Evolutionary conservation across 2,888 invertebrate species (phyloP).

Genomic region (Acronicta alni): DNA sequence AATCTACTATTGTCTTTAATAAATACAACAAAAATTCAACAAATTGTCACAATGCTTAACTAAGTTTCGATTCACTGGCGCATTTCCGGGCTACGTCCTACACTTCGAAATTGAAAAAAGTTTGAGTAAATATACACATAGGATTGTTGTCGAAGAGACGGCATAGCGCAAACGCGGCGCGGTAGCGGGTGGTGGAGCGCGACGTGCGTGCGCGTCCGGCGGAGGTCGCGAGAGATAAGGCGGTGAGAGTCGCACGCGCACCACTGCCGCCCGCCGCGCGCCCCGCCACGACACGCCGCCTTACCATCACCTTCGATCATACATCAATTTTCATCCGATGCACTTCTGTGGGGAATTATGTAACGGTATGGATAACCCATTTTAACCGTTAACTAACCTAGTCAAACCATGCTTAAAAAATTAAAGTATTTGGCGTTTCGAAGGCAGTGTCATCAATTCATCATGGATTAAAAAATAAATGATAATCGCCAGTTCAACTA

Average conservation of each 20-base stretch:
- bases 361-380: constrained; percentile 84
- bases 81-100: constrained; percentile 78
- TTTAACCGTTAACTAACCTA: constrained; percentile 60
- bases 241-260: constrained; percentile 87
- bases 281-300: constrained; percentile 75
- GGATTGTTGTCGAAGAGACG: constrained; percentile 76
- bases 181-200: constrained; percentile 71
- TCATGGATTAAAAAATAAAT: constrained; percentile 8
- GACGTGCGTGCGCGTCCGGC: constrained; percentile 85
- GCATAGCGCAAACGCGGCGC: constrained; percentile 83
- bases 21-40: constrained; percentile 31
- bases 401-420: constrained; percentile 25
- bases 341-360: constrained; percentile 80
- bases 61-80: constrained; percentile 69
- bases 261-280: constrained; percentile 72
- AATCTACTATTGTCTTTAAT: constrained; percentile 32
- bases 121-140: constrained; percentile 74
- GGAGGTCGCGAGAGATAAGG: constrained; percentile 89
- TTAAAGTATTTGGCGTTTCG: constrained; percentile 22
- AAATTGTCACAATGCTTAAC: constrained; percentile 58
- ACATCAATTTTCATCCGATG: constrained; percentile 84
- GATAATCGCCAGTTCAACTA: constrained; percentile 2
- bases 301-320: constrained; percentile 79
- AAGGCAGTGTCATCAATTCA: not conserved
- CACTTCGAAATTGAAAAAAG: constrained; percentile 76